A percentile compares a stretch with the other conserved stretches of the same genome.
Conservation (phyloP, 2,797 vertebrate genomes). For the Lophura swinhoii region DNA sequence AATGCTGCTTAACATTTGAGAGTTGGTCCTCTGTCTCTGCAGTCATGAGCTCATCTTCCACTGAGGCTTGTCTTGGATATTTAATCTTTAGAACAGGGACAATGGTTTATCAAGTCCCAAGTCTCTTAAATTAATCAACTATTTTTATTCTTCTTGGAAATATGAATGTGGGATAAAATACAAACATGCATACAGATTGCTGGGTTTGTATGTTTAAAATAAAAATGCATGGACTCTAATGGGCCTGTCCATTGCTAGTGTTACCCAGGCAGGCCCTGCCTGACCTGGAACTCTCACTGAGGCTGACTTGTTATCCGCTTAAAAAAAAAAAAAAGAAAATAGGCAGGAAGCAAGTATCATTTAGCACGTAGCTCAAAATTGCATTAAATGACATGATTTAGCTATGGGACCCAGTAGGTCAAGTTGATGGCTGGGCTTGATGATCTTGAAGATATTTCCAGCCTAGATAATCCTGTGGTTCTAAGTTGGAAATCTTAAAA, state of each 20-base stretch:
- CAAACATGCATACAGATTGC: background rate
- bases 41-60: constrained; percentile 23
- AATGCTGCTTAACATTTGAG: constrained; percentile 42
- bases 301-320: background rate
- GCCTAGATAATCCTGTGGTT: background rate
- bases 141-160: background rate
- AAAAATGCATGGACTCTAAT: background rate
- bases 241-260: background rate
- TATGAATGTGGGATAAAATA: background rate
- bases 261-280: background rate
- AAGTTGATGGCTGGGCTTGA: background rate
- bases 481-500: background rate
- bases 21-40: constrained; percentile 52
- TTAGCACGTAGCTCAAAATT: constrained; percentile 11
- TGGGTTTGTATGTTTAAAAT: background rate
- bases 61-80: constrained; percentile 47
- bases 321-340: background rate
- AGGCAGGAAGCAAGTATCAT: constrained; percentile 25
- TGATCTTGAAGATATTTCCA: background rate
- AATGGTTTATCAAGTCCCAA: constrained; percentile 45
- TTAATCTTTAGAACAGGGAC: constrained; percentile 17
- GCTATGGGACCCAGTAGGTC: background rate
- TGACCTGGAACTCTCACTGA: background rate
- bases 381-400: background rate
- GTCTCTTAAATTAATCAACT: background rate